Base-by-base conservation (phyloP, 2,113 vertebrate genomes). In the Equus przewalskii region DNA sequence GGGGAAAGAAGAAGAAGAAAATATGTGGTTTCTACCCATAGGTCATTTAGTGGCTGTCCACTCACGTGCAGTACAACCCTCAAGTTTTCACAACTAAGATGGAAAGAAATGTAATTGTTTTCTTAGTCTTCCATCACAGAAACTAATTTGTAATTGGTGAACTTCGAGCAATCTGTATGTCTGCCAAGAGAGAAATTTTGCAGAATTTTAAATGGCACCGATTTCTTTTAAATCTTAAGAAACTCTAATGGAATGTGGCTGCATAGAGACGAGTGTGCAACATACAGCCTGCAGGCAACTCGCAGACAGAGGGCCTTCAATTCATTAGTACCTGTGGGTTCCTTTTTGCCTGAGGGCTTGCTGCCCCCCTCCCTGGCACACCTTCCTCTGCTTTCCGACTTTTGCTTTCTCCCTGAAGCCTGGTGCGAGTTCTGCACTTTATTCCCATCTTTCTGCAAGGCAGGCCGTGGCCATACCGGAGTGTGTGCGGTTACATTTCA, bases 211-310 rank as follows among this genome's bases (percentile, higher is more conserved):
- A 67, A 41, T 16, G 9, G 9, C 4, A 54, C 18, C 0, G 1
- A 1, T 10, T 46, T 7, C 36, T 75, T 82, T 58, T 1, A 11
- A 4, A 4, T 51, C 11, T n/a, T 2, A 18, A 49, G 67, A 28
- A n/a, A 26, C 12, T 11, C 1, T 36, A 14, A 28, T 0, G 9
- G 4, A 10, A 3, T 0, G 0, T 49, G 15, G 18, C 30, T 15
- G 3, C 1, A 0, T 9, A n/a, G 44, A 73, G 67, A 44, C 19
- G 1, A 1, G 7, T 3, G 7, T 3, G 0, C 6, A 1, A 7
- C 3, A 73, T 16, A 1, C 51, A 1, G 1, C 13, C 4, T 0
- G 0, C 13, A 65, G 46, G n/a, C 46, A 33, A 14, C 18, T 44
- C 26, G 13, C 15, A 21, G 54, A 5, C 6, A 5, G 13, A 46